A percentile compares a stretch with the other conserved stretches of the same genome.
Evolutionary conservation across 2,113 vertebrate species (phyloP).

Genomic region (Sander lucioperca): DNA sequence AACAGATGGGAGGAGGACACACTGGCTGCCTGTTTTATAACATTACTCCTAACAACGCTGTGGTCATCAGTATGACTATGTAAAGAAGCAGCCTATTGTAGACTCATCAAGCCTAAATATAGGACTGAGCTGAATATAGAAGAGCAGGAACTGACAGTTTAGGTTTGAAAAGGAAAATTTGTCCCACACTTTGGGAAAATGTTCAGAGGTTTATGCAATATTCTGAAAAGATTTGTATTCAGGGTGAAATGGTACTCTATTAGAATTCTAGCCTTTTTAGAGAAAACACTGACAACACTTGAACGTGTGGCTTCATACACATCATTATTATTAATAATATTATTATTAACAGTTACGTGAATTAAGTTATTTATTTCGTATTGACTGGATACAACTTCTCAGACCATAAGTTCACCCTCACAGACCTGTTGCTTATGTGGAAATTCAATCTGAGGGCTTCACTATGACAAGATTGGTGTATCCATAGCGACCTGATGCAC

Average conservation of each 20-base stretch:
- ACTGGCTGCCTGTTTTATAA: conserved; percentile 81
- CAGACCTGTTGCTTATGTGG: conserved; percentile 59
- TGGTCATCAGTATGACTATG: conserved; percentile 70
- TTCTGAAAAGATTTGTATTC: not conserved
- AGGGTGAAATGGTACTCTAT: not conserved
- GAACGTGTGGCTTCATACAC: not conserved
- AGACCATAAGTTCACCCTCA: conserved; percentile 8
- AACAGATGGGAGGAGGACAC: conserved; percentile 80
- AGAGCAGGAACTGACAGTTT: conserved; percentile 54
- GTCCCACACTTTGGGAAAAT: conserved; percentile 6
- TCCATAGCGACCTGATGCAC: conserved; percentile 81
- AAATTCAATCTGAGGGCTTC: conserved; percentile 60
- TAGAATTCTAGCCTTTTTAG: not conserved
- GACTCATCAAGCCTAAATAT: conserved; percentile 64
- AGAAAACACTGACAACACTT: not conserved
- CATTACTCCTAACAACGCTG: conserved; percentile 74
- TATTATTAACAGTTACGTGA: not conserved
- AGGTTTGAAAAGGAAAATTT: conserved; percentile 30
- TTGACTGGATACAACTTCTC: conserved; percentile 2
- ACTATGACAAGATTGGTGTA: conserved; percentile 65
- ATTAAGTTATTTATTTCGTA: not conserved
- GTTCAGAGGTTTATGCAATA: conserved; percentile 9
- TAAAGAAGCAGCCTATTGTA: conserved; percentile 65
- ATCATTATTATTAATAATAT: no score
- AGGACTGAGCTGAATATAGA: conserved; percentile 40